Base-by-base conservation (phyloP, 2,888 invertebrate species). In the Pelosia muscerda region DNA sequence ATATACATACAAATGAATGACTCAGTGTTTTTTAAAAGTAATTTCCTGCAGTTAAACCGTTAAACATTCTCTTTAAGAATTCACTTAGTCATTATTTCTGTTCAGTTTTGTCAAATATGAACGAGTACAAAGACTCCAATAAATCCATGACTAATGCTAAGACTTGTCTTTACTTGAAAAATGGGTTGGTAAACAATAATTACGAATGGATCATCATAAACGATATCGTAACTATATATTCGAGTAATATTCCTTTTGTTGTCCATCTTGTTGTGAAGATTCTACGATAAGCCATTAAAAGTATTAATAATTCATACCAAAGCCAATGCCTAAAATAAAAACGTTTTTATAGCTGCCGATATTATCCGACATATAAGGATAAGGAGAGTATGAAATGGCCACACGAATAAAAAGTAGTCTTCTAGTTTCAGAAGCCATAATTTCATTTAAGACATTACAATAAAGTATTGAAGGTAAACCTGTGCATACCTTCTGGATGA, bases 201-300 rank as follows among this genome's bases (percentile, higher is more conserved):
- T 49, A n/a, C 6, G 49, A 49, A 9, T 9, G 8, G n/a, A 0
- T 10, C 10, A 19, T 49, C 19, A 19, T 49, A 19, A n/a, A 49
- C 0, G 9, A 57, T 28, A 15, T 55, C 54, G 1, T 11, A n/a
- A 15, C 63, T 28, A 25, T 64, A 57, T 42, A 1, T 15, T n/a
- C 4, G 42, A 22, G n/a, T 57, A 57, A 58, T 28, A 57, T 13
- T 57, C 64, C 28, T 64, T 42, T 64, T 49, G 64, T 64, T 42
- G 49, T 64, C 57, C 28, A 26, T 64, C 42, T 57, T 28, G 53
- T 26, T 19, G 23, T 23, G 11, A 49, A 49, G 8, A 49, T 49
- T 49, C 2, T 49, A 49, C 19, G 2, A n/a, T n/a, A 49, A n/a
- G n/a, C 19, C 9, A 49, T 49, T 5, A n/a, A 49, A 5, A 49